Conservation (phyloP, 2,797 vertebrate genomes). For the Sebastes alutus region DNA sequence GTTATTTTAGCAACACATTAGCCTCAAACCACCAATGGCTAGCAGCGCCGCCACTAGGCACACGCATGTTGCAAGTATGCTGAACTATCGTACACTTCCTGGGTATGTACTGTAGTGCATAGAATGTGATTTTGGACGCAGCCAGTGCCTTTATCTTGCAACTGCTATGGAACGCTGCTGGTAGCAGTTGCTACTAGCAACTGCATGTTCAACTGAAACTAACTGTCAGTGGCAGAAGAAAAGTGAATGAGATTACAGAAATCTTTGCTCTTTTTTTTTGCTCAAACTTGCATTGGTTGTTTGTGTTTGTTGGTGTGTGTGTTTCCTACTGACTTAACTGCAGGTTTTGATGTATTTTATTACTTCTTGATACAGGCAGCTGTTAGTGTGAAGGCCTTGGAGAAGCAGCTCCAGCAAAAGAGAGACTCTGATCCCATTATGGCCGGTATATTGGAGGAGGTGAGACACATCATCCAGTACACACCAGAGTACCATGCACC, state of each 20-base stretch:
- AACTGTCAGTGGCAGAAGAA: neutral
- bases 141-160: neutral
- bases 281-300: neutral
- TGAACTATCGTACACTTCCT: too few relatives aligned
- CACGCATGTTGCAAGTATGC: too few relatives aligned
- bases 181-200: constrained; percentile 8
- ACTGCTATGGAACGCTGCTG: neutral
- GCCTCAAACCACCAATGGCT: neutral
- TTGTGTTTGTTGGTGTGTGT: neutral
- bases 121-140: too few relatives aligned
- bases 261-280: neutral
- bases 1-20: neutral
- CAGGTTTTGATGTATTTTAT: neutral
- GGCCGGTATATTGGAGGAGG: constrained; percentile 93
- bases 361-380: constrained; percentile 56
- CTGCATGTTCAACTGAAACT: neutral
- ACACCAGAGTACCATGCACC: neutral
- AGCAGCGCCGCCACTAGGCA: neutral
- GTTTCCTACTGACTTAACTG: neutral
- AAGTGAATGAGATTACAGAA: neutral
- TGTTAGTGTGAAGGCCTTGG: constrained; percentile 73
- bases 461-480: constrained; percentile 51
- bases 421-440: constrained; percentile 92
- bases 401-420: constrained; percentile 88
- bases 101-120: too few relatives aligned